These are phyloP conservation scores for Campylomormyrus tamandua DNA, from an alignment of 2,113 vertebrate genomes.

Conservation along the genomic window DNA sequence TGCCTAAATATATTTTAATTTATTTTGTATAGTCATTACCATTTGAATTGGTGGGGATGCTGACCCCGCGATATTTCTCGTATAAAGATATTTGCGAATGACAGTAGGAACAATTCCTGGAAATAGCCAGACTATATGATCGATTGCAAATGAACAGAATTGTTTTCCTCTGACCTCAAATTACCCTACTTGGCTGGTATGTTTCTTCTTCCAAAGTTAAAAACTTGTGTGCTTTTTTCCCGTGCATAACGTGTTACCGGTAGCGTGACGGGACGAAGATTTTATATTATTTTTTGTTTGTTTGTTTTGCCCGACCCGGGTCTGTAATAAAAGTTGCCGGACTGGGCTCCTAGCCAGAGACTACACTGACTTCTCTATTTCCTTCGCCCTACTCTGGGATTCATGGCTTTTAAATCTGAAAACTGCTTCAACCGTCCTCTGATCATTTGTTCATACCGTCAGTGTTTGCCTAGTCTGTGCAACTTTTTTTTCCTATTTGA, in stretches of 20 bases:
- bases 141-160: not conserved
- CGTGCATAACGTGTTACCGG: not conserved
- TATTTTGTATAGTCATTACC: not conserved
- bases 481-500: not conserved
- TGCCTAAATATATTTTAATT: not conserved
- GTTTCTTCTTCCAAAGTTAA: not conserved
- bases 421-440: not conserved
- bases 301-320: not conserved
- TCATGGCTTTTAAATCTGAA: not conserved
- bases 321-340: not conserved
- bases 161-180: not conserved
- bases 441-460: not conserved
- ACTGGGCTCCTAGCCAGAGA: constrained; percentile 9
- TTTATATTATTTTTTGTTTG: not conserved
- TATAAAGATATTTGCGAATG: not conserved
- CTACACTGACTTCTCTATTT: constrained; percentile 18
- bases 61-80: not conserved
- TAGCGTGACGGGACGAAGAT: not conserved
- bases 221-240: not conserved
- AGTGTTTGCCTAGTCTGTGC: not conserved
- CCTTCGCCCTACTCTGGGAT: not conserved
- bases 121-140: not conserved
- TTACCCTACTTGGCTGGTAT: not conserved
- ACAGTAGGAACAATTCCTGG: not conserved
- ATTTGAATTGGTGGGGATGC: not conserved